These are phyloP conservation scores for Florisuga fusca DNA, from an alignment of 2,797 vertebrate genomes.

Conservation along the genomic window DNA sequence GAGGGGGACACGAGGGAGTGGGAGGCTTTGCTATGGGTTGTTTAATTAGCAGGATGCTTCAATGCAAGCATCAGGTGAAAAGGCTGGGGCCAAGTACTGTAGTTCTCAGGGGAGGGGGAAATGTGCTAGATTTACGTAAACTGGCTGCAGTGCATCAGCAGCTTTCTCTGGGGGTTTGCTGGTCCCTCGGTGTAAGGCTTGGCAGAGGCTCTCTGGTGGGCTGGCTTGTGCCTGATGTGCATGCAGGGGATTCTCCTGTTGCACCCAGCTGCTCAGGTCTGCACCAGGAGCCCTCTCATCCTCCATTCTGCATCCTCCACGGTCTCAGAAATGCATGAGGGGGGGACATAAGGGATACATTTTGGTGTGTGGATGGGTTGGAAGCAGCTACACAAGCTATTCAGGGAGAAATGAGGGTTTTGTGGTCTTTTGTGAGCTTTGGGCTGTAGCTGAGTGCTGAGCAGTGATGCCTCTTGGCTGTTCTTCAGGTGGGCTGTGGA, in stretches of 20 bases:
- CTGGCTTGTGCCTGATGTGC: rapidly evolving
- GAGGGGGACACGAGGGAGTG: neutral
- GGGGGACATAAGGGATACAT: neutral
- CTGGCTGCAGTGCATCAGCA: neutral
- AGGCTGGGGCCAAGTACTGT: neutral
- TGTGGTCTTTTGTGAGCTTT: neutral
- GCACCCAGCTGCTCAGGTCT: neutral
- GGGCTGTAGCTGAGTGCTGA: neutral
- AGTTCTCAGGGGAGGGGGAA: neutral
- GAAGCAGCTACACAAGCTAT: neutral
- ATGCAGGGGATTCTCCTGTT: rapidly evolving
- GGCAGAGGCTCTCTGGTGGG: neutral
- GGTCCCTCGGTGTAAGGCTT: rapidly evolving
- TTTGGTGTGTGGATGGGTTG: neutral
- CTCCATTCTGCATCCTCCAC: rapidly evolving
- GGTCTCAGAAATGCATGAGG: neutral
- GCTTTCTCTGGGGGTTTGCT: neutral
- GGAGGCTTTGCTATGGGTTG: neutral
- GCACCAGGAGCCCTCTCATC: neutral
- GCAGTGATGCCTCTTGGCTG: neutral
- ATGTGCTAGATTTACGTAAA: neutral
- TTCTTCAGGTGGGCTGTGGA: neutral
- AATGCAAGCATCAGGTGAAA: neutral
- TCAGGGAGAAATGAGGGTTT: neutral
- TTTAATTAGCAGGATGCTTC: conserved; percentile 45